phyloP scores from a whole-genome alignment of 2,888 invertebrate genomes.

The Drosophila planitibia region DNA sequence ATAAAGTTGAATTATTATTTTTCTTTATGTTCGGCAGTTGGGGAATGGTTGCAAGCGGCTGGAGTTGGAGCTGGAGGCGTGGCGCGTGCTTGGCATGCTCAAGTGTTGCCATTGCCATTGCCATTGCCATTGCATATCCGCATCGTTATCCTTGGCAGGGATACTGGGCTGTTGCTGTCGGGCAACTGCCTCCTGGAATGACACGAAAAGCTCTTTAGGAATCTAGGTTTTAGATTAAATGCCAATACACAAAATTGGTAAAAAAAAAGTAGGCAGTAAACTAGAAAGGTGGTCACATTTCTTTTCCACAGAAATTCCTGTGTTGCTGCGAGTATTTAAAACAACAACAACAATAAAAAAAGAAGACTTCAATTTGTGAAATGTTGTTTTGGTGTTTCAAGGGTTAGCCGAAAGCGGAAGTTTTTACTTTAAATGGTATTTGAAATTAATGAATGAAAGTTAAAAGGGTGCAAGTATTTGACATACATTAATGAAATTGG shows the following conservation, averaged over 20 bases:
- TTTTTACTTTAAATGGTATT: not conserved
- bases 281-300: slow-evolving; percentile 33
- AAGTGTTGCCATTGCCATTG: slow-evolving; percentile 67
- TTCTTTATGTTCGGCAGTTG: slow-evolving; percentile 63
- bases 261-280: not conserved
- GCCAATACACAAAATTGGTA: slow-evolving; percentile 46
- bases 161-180: slow-evolving; percentile 10
- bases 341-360: not conserved
- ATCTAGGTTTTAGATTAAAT: slow-evolving; percentile 62
- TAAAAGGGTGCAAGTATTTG: not conserved
- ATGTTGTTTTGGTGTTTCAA: not conserved
- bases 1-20: slow-evolving; percentile 80
- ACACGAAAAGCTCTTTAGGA: slow-evolving; percentile 65
- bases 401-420: slow-evolving; percentile 7
- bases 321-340: not conserved
- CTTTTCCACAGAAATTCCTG: slow-evolving; percentile 38
- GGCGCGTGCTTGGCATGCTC: slow-evolving; percentile 72
- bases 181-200: slow-evolving; percentile 41
- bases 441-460: not conserved
- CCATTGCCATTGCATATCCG: slow-evolving; percentile 67
- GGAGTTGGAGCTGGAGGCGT: slow-evolving; percentile 39
- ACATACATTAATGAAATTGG: not conserved
- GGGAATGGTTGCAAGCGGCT: not conserved
- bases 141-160: slow-evolving; percentile 68
- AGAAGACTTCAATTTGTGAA: not conserved